phyloP scores from a whole-genome alignment of 2,797 vertebrate genomes.

The Delichon dasypus region DNA sequence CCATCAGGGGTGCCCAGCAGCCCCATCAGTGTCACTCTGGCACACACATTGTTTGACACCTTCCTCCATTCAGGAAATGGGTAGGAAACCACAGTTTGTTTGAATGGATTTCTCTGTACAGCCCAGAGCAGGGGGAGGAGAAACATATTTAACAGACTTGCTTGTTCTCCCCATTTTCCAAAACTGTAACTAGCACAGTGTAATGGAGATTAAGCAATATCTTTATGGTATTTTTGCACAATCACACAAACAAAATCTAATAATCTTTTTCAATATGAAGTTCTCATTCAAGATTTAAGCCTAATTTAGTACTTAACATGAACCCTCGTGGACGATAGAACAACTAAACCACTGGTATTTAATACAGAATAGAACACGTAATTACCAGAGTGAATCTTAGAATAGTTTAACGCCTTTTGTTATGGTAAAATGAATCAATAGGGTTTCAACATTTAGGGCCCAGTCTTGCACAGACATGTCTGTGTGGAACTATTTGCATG shows the following conservation, averaged over 20 bases:
- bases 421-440: conserved; percentile 12
- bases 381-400: background rate
- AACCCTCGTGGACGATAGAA: background rate
- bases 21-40: background rate
- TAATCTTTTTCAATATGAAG: background rate
- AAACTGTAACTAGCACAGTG: background rate
- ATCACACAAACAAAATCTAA: background rate
- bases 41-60: background rate
- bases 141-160: background rate
- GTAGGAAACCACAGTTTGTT: background rate
- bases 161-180: background rate
- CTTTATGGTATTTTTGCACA: background rate
- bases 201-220: background rate
- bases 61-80: background rate
- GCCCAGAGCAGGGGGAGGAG: accelerated
- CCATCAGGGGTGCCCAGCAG: background rate
- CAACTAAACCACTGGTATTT: background rate
- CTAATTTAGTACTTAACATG: background rate
- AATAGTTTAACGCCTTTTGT: conserved; percentile 1
- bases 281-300: conserved; percentile 14
- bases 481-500: background rate
- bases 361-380: background rate
- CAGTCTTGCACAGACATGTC: background rate
- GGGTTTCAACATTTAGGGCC: background rate
- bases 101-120: background rate